Conservation (phyloP, 2,797 vertebrate genomes). For the Ctenopoma multispine region DNA sequence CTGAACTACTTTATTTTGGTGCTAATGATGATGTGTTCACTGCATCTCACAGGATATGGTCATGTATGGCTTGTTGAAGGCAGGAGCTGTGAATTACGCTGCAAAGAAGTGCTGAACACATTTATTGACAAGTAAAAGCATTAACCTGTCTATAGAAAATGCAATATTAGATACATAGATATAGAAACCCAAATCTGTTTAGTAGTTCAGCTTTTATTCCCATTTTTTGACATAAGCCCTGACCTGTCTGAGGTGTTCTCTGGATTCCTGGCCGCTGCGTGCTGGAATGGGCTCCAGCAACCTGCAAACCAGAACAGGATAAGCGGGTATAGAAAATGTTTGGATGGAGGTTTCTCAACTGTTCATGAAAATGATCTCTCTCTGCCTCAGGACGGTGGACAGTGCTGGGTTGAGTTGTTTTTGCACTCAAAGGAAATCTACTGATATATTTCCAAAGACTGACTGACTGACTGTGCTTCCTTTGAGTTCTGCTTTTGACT, state of each 20-base stretch:
- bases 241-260: conserved; percentile 25
- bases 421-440: conserved; percentile 85
- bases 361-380: conserved; percentile 59
- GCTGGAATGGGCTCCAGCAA: conserved; percentile 41
- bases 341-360: conserved; percentile 47
- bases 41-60: conserved; percentile 47
- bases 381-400: conserved; percentile 81
- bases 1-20: conserved; percentile 72
- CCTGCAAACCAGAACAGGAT: conserved; percentile 20
- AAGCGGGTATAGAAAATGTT: conserved; percentile 40
- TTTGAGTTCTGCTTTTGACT: conserved; percentile 73
- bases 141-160: not conserved
- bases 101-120: conserved; percentile 35
- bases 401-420: conserved; percentile 65
- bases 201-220: conserved; percentile 22
- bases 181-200: conserved; percentile 9
- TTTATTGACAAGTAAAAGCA: conserved; percentile 24
- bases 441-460: conserved; percentile 77
- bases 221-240: conserved; percentile 4
- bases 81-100: conserved; percentile 52
- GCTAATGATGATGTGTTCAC: conserved; percentile 69
- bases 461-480: conserved; percentile 72
- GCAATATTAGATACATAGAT: not conserved
- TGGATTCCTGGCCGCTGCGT: conserved; percentile 29
- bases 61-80: conserved; percentile 39